Base-by-base conservation (phyloP, 2,113 vertebrate species). In the Cacatua alba region DNA sequence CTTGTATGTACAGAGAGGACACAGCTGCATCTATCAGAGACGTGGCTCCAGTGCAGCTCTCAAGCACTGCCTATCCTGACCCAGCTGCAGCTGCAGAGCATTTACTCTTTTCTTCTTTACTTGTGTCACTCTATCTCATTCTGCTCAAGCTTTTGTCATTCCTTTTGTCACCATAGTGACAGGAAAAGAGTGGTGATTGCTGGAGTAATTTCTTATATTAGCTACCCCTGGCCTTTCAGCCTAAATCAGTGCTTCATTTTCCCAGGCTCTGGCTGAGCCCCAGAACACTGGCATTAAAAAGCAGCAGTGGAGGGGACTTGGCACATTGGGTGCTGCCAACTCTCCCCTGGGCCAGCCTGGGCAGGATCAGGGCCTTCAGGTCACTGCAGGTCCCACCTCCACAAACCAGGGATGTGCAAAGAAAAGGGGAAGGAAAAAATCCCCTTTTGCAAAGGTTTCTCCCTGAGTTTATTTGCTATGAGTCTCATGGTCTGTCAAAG, bases 81-180 rank as follows among this genome's bases (percentile, higher is more conserved):
- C 28, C 0, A 2, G 31, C 63, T 1, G 0, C 52, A 60, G 43
- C 57, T 79, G 53, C 68, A 1, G 2, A 46, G 29, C 33, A 13
- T 52, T 81, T 62, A 18, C 67, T 76, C 70, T 65, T 62, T 39
- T 67, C 87, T 53, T 79, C 70, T 75, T 76, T 24, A 31, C 78
- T 76, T 77, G 63, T 93, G 79, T 46, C 70, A 69, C 89, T 39
- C 39, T 12, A 11, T 57, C 84, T 71, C 53, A 44, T 69, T 79
- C 81, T 90, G 71, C 75, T 90, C 79, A 59, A 71, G 59, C 63
- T 94, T 95, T 93, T 91, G 82, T 95, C n/a, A 92, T 92, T 82
- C 44, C 69, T 96, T 95, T 91, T 91, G 82, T 97, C 96, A 85
- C 92, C 95, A 93, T 94, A 94, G 93, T 88, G 94, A 96, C 90